Percentiles rank a stretch among this genome's conserved stretches.
phyloP scores from a whole-genome alignment of 2,113 vertebrate species.

The Carassius auratus region DNA sequence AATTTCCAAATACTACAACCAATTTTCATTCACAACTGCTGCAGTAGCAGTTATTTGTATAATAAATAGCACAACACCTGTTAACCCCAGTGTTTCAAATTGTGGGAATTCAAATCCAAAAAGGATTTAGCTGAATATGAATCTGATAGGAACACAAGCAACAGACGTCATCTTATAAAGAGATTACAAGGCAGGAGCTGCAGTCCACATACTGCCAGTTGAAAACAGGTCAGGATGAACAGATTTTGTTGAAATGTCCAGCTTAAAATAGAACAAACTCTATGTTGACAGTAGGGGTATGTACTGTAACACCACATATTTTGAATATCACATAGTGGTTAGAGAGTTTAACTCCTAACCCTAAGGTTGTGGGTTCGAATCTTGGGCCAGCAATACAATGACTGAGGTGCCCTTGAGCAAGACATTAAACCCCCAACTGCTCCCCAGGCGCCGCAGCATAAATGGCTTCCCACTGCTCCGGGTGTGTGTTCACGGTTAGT shows the following conservation, averaged over 20 bases:
- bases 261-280: constrained; percentile 20
- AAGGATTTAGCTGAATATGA: constrained; percentile 15
- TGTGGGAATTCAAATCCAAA: background rate
- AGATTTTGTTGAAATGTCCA: constrained; percentile 35
- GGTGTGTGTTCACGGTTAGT: too few relatives aligned
- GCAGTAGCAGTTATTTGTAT: constrained; percentile 29
- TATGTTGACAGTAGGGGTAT: background rate
- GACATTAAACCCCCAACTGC: too few relatives aligned
- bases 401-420: too few relatives aligned
- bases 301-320: background rate
- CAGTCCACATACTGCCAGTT: constrained; percentile 37
- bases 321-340: background rate
- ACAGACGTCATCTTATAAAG: constrained; percentile 26
- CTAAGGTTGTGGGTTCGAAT: too few relatives aligned
- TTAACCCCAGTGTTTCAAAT: background rate
- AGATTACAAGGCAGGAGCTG: constrained; percentile 58
- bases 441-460: too few relatives aligned
- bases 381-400: too few relatives aligned
- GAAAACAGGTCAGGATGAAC: constrained; percentile 39
- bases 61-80: background rate
- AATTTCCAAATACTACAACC: background rate
- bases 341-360: too few relatives aligned
- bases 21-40: background rate
- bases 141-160: background rate
- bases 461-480: too few relatives aligned